A percentile compares a stretch with the other conserved stretches of the same genome.
Evolutionary conservation across 2,113 vertebrate genomes (phyloP).

Genomic region (Eubucco bourcierii): DNA sequence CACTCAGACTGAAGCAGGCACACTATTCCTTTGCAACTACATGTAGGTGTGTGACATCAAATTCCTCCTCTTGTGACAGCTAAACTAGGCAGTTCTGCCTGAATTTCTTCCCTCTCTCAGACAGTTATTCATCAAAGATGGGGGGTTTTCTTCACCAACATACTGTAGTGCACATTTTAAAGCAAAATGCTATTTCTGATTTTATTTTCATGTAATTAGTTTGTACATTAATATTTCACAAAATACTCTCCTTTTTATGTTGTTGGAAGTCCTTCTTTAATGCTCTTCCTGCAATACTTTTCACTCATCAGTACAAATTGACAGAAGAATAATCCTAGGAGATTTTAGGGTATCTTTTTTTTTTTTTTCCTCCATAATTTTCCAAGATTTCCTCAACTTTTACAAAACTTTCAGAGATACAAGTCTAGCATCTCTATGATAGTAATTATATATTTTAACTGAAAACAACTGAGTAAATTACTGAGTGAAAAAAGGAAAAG

Average conservation of each 20-base stretch:
- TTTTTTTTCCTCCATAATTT: background rate
- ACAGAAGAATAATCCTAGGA: background rate
- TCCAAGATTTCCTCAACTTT: background rate
- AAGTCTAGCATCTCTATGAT: background rate
- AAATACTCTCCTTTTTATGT: background rate
- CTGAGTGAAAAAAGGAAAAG: background rate
- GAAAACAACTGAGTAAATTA: background rate
- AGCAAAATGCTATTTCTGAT: background rate
- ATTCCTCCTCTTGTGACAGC: background rate
- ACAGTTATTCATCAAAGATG: background rate
- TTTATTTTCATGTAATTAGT: background rate
- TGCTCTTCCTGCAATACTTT: background rate
- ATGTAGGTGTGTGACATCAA: background rate
- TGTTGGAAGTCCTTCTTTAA: background rate
- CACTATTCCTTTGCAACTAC: background rate
- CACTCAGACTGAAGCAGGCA: rapidly evolving
- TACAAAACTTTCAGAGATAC: background rate
- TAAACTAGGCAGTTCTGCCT: background rate
- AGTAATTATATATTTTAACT: background rate
- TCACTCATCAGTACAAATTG: background rate
- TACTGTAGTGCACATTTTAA: background rate
- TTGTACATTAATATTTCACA: background rate
- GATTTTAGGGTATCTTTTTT: background rate
- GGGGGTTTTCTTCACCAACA: background rate
- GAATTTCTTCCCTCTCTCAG: background rate